phyloP scores from a whole-genome alignment of 2,888 invertebrate species.

The Drosophila peninsularis region DNA sequence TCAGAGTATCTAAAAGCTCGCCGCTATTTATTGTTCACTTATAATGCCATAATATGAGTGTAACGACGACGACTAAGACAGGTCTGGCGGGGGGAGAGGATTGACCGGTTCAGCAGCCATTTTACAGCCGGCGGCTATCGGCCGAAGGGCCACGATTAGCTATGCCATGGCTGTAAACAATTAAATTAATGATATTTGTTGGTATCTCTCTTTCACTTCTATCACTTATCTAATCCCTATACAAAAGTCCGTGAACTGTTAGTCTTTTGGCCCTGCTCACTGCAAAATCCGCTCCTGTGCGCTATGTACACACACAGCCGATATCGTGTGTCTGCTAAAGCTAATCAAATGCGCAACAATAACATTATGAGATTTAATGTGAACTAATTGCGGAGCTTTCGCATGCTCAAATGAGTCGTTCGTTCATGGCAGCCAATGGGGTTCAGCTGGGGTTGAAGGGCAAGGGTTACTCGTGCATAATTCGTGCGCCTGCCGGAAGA shows the following conservation, averaged over 20 bases:
- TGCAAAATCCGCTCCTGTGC: conserved; percentile 20
- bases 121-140: too few relatives aligned
- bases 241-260: too few relatives aligned
- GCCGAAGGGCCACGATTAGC: too few relatives aligned
- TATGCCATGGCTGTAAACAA: too few relatives aligned
- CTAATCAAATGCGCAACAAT: conserved; percentile 67
- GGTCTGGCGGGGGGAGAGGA: too few relatives aligned
- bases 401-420: conserved; percentile 17
- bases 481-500: conserved; percentile 47
- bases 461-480: conserved; percentile 17
- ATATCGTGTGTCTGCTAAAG: conserved; percentile 54
- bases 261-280: too few relatives aligned
- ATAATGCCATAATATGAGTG: not conserved
- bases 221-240: not conserved
- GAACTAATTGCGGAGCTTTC: conserved; percentile 63
- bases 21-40: too few relatives aligned
- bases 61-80: too few relatives aligned
- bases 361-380: conserved; percentile 79
- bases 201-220: not conserved
- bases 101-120: too few relatives aligned
- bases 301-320: conserved; percentile 15
- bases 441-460: conserved; percentile 1
- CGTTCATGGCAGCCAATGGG: not conserved
- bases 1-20: too few relatives aligned
- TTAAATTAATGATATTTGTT: too few relatives aligned